Base-by-base conservation (phyloP, 2,888 invertebrate genomes). In the Eristalis tenax region DNA sequence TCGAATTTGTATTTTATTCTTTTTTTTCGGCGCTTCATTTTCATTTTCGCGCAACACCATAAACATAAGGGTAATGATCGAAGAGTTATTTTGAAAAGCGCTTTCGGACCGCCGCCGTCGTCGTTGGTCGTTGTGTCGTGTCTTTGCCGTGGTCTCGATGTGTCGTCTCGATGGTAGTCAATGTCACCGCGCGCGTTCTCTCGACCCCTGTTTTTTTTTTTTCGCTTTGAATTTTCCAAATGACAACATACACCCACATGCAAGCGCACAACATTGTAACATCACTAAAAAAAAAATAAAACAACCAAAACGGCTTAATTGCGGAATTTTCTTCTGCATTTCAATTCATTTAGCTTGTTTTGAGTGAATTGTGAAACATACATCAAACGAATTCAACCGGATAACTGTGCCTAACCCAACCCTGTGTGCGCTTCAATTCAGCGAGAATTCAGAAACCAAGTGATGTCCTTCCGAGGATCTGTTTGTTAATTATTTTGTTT, bases 21-120 rank as follows among this genome's bases (percentile, higher is more conserved):
- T 75, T 74, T 69, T 73, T 83, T 73, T 76, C 57, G 63, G 66
- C 68, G 71, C 79, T 76, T 85, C 71, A 76, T 87, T 83, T 75
- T 83, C 66, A 79, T 87, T 87, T 87, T 79, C 76, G 87, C 79
- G 75, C 74, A 87, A 87, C 79, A 83, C 69, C 79, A 87, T 83
- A 68, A 79, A 83, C 83, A 73, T 79, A 87, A 83, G 83, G 71
- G 76, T 87, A 87, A 83, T 87, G 83, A 83, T 87, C 59, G 76
- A 83, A 83, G 79, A 83, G 83, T 86, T 86, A 79, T 83, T 83
- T 79, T 75, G 40, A 59, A 83, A 80, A 79, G 70, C 73, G 83
- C 83, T 83, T 64, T 80, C 43, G 75, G 76, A 73, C 64, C 64
- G 68, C 76, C 66, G 73, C 77, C 69, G 71, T 64, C 78, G 63